Evolutionary conservation across 2,797 vertebrate genomes (phyloP).

Genomic region (Labeo calbasu): DNA sequence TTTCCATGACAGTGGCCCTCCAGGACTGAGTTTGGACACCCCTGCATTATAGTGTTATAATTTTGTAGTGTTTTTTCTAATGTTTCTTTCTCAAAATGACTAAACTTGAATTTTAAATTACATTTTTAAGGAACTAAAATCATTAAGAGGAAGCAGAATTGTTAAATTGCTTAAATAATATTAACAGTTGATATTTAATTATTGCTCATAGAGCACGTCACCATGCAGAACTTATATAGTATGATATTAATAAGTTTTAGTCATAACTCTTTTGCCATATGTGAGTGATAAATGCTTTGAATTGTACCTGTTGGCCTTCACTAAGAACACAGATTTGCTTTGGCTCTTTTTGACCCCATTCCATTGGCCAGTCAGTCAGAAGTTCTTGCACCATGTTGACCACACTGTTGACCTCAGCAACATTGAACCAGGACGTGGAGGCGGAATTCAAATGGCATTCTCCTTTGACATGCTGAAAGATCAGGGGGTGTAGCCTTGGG

Average conservation of each 20-base stretch:
- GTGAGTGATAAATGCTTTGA: neutral
- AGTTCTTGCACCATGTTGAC: conserved; percentile 77
- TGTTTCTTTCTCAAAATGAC: too few relatives aligned
- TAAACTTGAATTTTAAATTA: too few relatives aligned
- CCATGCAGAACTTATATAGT: neutral
- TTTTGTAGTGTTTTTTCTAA: too few relatives aligned
- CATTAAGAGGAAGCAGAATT: neutral
- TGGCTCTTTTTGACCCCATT: conserved; percentile 78
- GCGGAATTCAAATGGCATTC: conserved; percentile 72
- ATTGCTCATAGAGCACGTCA: neutral
- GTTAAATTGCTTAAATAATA: neutral
- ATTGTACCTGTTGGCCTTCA: conserved; percentile 83
- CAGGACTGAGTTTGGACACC: too few relatives aligned
- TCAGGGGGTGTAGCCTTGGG: conserved; percentile 74
- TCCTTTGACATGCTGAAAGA: conserved; percentile 85
- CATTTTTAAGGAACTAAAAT: too few relatives aligned
- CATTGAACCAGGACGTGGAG: conserved; percentile 82
- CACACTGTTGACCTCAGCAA: conserved; percentile 77
- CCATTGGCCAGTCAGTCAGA: conserved; percentile 77
- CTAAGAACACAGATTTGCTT: conserved; percentile 85
- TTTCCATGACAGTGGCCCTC: too few relatives aligned
- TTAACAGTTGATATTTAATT: neutral
- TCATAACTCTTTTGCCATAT: neutral
- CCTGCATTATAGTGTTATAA: too few relatives aligned
- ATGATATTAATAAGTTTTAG: neutral